Evolutionary conservation across 2,113 vertebrate genomes (phyloP).

Genomic region (Neotoma lepida): DNA sequence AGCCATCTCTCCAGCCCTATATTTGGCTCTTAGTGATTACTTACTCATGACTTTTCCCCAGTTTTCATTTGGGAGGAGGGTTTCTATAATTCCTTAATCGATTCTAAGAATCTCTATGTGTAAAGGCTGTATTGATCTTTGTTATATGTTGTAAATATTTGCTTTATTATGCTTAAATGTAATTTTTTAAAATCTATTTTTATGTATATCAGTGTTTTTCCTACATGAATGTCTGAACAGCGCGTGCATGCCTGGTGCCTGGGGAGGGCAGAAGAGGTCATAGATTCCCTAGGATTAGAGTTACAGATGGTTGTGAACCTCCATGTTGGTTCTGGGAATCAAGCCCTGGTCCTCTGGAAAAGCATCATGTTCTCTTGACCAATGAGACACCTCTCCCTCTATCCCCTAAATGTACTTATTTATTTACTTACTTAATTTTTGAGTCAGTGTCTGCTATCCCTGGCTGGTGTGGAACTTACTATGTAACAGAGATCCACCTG

Average conservation of each 20-base stretch:
- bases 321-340: background rate
- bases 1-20: background rate
- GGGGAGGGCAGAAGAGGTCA: background rate
- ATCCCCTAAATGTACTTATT: background rate
- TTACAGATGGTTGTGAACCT: background rate
- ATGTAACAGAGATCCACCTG: background rate
- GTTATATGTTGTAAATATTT: background rate
- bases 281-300: background rate
- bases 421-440: background rate
- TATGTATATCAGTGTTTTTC: background rate
- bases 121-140: slow-evolving; percentile 36
- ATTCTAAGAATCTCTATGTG: background rate
- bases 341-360: background rate
- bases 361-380: background rate
- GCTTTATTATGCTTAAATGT: background rate
- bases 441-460: background rate
- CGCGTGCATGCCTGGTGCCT: background rate
- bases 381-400: background rate
- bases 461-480: background rate
- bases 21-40: slow-evolving; percentile 31
- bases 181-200: background rate
- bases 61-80: background rate
- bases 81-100: slow-evolving; percentile 35
- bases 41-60: background rate
- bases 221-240: background rate